Evolutionary conservation across 2,113 vertebrate species (phyloP).

Genomic region (Gopherus flavomarginatus): DNA sequence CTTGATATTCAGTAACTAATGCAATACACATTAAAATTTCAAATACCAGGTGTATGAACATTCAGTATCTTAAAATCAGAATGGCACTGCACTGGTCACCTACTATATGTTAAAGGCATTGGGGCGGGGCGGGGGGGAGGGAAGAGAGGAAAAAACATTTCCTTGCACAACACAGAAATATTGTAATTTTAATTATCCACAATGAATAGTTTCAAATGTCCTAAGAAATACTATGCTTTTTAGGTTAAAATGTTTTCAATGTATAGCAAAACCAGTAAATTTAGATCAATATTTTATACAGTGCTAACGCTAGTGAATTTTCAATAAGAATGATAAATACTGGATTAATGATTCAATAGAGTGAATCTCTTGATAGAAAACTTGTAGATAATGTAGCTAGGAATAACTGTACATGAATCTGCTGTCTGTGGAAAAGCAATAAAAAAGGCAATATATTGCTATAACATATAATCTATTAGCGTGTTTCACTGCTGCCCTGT

Average conservation of each 20-base stretch:
- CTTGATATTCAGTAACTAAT: constrained; percentile 82
- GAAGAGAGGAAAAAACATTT: not conserved
- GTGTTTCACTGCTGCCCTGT: constrained; percentile 61
- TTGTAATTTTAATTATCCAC: constrained; percentile 75
- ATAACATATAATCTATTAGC: constrained; percentile 76
- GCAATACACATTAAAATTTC: constrained; percentile 83
- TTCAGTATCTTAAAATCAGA: constrained; percentile 74
- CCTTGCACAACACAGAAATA: constrained; percentile 69
- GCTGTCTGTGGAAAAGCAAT: constrained; percentile 68
- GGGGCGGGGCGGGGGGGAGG: too few relatives aligned
- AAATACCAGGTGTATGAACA: constrained; percentile 77
- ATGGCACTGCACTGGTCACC: constrained; percentile 72
- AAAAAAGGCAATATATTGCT: constrained; percentile 76
- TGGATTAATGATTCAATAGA: constrained; percentile 81
- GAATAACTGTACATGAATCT: constrained; percentile 79
- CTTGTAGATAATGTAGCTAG: constrained; percentile 76
- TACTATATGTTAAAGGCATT: constrained; percentile 48
- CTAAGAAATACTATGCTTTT: constrained; percentile 75
- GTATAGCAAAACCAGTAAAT: constrained; percentile 77
- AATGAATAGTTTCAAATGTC: constrained; percentile 78
- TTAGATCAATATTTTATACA: constrained; percentile 78
- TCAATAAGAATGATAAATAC: constrained; percentile 80
- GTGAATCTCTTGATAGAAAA: constrained; percentile 77
- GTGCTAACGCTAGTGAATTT: constrained; percentile 73
- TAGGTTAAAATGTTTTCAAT: constrained; percentile 79